Conservation (phyloP, 2,888 invertebrate species). For the Drosophila algonquin region DNA sequence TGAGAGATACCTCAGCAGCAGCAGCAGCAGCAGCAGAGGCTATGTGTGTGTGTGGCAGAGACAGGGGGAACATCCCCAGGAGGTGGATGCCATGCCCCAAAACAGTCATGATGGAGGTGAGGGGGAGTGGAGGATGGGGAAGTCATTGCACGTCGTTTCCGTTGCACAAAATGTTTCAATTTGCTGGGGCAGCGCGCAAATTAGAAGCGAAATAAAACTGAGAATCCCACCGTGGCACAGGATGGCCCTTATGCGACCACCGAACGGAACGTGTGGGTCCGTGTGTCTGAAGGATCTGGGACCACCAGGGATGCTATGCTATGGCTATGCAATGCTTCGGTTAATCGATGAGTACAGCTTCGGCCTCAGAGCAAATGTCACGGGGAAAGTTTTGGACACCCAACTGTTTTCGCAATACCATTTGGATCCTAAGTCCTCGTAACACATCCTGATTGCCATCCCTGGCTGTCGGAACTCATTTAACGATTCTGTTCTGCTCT, state of each 20-base stretch:
- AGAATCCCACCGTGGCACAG: conserved; percentile 4
- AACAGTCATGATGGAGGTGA: background rate
- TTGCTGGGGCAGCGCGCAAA: conserved; percentile 40
- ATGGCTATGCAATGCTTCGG: background rate
- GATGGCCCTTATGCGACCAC: conserved; percentile 2
- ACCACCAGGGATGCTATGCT: background rate
- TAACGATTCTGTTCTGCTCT: conserved; percentile 9
- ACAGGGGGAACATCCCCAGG: background rate
- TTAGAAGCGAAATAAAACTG: conserved; percentile 51
- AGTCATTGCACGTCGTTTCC: conserved; percentile 47
- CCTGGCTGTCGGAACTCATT: conserved; percentile 31
- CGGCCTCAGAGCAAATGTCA: background rate
- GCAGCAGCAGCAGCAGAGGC: background rate
- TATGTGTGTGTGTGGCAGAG: background rate
- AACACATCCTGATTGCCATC: conserved; percentile 2
- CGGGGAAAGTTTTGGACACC: background rate
- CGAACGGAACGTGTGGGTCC: background rate
- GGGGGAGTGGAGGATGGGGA: background rate
- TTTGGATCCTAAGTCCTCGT: background rate
- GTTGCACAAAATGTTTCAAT: conserved; percentile 53
- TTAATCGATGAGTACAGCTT: background rate
- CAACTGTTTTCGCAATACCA: background rate
- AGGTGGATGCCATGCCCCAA: background rate
- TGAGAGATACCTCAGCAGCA: background rate
- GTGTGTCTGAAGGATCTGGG: background rate